phyloP scores from a whole-genome alignment of 2,797 vertebrate species.

The Mormyrus proboscirostris region DNA sequence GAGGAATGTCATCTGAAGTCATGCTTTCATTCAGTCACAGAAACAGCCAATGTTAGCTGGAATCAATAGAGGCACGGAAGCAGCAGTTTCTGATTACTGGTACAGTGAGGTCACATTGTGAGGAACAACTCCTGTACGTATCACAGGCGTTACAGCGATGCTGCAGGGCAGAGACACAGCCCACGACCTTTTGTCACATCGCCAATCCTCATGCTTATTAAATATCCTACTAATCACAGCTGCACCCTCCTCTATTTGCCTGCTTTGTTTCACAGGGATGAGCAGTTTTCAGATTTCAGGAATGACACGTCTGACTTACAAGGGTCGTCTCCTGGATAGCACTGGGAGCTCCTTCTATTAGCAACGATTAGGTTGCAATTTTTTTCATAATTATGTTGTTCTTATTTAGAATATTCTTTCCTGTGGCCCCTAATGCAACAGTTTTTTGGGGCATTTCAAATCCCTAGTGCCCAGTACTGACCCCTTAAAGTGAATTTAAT shows the following conservation, averaged over 20 bases:
- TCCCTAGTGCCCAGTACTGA: conserved; percentile 54
- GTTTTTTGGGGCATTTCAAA: conserved; percentile 45
- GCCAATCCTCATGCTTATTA: not conserved
- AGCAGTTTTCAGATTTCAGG: conserved; percentile 64
- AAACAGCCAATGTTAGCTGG: not conserved
- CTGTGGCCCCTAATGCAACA: conserved; percentile 34
- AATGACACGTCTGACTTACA: conserved; percentile 61
- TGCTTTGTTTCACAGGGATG: conserved; percentile 39
- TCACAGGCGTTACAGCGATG: not conserved
- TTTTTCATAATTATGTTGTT: conserved; percentile 51
- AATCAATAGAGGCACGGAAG: not conserved
- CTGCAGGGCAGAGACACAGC: not conserved
- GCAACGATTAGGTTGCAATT: conserved; percentile 53
- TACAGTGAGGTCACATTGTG: not conserved
- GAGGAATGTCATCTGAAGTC: not conserved
- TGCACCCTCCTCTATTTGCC: conserved; percentile 29
- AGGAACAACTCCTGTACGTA: not conserved
- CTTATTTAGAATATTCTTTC: conserved; percentile 58
- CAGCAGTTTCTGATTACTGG: not conserved
- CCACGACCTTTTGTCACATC: not conserved
- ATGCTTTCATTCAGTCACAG: not conserved
- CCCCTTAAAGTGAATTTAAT: conserved; percentile 55
- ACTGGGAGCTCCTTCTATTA: conserved; percentile 27
- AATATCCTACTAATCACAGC: conserved; percentile 42
- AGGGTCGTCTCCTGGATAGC: conserved; percentile 55